Base-by-base conservation (phyloP, 2,113 vertebrate genomes). In the Lamprotornis superbus region DNA sequence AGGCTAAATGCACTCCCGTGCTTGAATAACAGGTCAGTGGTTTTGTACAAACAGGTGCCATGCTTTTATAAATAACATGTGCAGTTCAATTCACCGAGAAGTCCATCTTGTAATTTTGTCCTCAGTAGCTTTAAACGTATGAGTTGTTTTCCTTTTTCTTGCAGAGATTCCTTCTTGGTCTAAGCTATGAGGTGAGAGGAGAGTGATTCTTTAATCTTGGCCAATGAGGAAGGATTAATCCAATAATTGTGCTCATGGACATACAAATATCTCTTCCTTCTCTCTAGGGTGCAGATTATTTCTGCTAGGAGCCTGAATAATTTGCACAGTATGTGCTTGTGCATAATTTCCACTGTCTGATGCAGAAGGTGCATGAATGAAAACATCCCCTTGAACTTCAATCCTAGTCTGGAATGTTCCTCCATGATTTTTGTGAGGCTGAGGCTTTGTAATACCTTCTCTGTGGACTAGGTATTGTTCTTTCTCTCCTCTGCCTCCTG, bases 171-270 rank as follows among this genome's bases (percentile, higher is more conserved):
- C 63, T 85, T 90, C 60, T 83, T 1, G 1, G 11, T 59, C 47
- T 88, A 63, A 92, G 5, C 6, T 57, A 14, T 63, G 87, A 83
- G 22, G 79, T 2, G 15, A 81, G 89, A 87, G 77, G 81, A 95
- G 92, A 77, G 76, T 74, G 71, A 68, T 52, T 96, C 76, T 97
- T 95, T 90, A 95, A 93, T 97, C 94, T 89, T 92, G 85, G 76
- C 88, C 95, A 89, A 46, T 71, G 93, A 94, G 68, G 85, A 94
- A 97, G 79, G 92, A 93, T 95, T 96, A 95, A 96, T 96, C 96
- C 93, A 95, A 64, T 96, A 95, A 95, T 95, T 90, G 85, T 88
- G 31, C 76, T 96, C 56, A 60, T 47, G 61, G 79, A 90, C 79
- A 84, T 83, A 95, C 83, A 90, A 65, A 77, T 94, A 92, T 92